Evolutionary conservation across 2,113 vertebrate genomes (phyloP).

Genomic region (Carassius gibelio): DNA sequence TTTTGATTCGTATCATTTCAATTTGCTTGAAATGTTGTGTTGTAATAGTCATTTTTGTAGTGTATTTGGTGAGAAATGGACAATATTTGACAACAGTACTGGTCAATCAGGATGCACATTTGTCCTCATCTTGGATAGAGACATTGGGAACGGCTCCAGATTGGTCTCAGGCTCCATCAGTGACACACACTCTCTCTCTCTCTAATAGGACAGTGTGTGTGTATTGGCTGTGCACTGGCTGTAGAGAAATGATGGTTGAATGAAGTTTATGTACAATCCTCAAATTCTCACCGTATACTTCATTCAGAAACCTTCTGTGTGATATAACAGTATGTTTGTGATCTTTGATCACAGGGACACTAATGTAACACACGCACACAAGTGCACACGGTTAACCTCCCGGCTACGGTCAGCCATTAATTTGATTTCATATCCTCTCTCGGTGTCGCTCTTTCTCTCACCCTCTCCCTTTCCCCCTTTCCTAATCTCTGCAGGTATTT

Average conservation of each 20-base stretch:
- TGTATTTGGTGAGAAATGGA: background rate
- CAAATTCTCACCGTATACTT: constrained; percentile 7
- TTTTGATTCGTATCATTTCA: background rate
- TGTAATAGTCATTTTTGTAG: background rate
- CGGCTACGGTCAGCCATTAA: constrained; percentile 59
- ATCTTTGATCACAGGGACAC: constrained; percentile 37
- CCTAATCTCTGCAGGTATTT: constrained; percentile 87
- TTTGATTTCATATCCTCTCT: constrained; percentile 60
- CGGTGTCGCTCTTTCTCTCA: constrained; percentile 43
- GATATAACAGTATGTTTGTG: constrained; percentile 15
- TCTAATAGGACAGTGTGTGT: background rate
- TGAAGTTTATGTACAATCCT: constrained; percentile 12
- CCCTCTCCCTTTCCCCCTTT: constrained; percentile 53
- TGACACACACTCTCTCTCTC: background rate
- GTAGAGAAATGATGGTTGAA: constrained; percentile 14
- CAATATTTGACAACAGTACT: background rate
- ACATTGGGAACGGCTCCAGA: background rate
- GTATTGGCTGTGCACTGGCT: constrained; percentile 2
- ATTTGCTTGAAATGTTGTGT: background rate
- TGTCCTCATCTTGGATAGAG: background rate
- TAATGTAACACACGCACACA: constrained; percentile 57
- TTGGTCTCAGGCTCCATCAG: background rate
- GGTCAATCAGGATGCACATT: background rate
- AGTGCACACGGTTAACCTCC: constrained; percentile 55
- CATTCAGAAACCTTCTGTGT: constrained; percentile 5